phyloP scores from a whole-genome alignment of 2,113 vertebrate genomes.

The Thamnophis sirtalis region DNA sequence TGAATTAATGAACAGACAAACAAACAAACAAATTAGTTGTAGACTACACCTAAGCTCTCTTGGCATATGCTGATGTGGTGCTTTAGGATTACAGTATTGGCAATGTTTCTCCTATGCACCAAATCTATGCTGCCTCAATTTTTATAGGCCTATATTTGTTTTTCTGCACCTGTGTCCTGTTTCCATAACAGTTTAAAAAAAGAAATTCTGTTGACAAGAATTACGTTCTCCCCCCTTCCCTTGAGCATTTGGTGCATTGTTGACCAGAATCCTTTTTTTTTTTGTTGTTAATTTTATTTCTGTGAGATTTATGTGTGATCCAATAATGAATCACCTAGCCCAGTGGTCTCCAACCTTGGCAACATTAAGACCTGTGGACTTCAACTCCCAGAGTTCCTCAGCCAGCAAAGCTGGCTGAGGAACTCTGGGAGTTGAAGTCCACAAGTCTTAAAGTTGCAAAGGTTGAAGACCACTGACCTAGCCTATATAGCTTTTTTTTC shows the following conservation, averaged over 20 bases:
- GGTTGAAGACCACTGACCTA: background rate
- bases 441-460: too few species aligned
- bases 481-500: background rate
- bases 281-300: background rate
- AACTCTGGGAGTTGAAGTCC: too few species aligned
- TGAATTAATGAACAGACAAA: background rate
- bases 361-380: too few species aligned
- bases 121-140: background rate
- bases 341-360: too few species aligned
- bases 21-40: background rate
- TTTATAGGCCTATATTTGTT: background rate
- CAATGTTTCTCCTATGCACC: background rate
- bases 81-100: background rate
- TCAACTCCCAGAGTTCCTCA: too few species aligned
- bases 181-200: slow-evolving; percentile 28
- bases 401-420: too few species aligned
- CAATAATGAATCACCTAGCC: background rate
- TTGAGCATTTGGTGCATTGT: background rate
- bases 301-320: slow-evolving; percentile 1
- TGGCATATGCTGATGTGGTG: background rate
- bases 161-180: slow-evolving; percentile 31
- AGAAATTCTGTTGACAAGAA: background rate
- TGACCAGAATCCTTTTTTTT: background rate
- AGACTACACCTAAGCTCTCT: background rate
- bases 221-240: background rate